Percentiles rank a stretch among this genome's conserved stretches.
Conservation (phyloP, 2,888 invertebrate genomes). For the Heteropelma amictum region DNA sequence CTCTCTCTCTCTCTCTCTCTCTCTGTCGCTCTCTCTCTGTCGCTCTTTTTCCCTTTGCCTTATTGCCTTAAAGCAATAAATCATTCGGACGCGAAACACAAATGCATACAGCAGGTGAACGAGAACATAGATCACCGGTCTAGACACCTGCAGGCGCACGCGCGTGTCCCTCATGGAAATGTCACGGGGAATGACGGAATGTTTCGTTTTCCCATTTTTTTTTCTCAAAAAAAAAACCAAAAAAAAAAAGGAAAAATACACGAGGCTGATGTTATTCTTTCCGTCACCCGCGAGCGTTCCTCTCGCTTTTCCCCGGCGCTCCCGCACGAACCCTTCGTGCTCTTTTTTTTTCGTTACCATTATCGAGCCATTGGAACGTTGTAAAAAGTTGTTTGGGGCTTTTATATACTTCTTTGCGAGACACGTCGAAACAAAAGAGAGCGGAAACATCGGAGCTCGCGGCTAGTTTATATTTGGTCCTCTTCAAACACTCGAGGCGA, state of each 20-base stretch:
- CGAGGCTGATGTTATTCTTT: slow-evolving; percentile 51
- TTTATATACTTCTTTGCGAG: background rate
- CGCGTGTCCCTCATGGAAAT: slow-evolving; percentile 2
- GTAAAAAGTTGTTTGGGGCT: slow-evolving; percentile 7
- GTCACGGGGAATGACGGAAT: slow-evolving; percentile 24
- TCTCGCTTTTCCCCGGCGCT: slow-evolving; percentile 2
- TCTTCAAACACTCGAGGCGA: slow-evolving; percentile 14
- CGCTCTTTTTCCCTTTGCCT: slow-evolving; percentile 33
- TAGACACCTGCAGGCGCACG: slow-evolving; percentile 44
- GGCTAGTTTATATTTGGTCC: slow-evolving; percentile 54
- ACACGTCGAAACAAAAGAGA: slow-evolving; percentile 15
- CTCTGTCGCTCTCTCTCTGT: background rate
- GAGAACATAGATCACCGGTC: slow-evolving; percentile 47
- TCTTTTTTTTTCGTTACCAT: slow-evolving; percentile 5
- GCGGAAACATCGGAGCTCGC: slow-evolving; percentile 36
- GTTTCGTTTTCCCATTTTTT: background rate
- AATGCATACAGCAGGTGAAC: slow-evolving; percentile 48
- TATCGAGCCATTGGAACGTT: slow-evolving; percentile 9
- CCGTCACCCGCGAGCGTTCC: slow-evolving; percentile 1
- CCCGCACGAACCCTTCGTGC: slow-evolving; percentile 8
- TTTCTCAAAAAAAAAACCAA: background rate
- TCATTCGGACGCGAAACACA: slow-evolving; percentile 36
- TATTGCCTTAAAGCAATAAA: slow-evolving; percentile 33
- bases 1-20: slow-evolving; percentile 17
- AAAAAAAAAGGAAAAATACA: too few species aligned